These are phyloP conservation scores for Sakesphorus luctuosus DNA, from an alignment of 2,113 vertebrate species.

Conservation along the genomic window DNA sequence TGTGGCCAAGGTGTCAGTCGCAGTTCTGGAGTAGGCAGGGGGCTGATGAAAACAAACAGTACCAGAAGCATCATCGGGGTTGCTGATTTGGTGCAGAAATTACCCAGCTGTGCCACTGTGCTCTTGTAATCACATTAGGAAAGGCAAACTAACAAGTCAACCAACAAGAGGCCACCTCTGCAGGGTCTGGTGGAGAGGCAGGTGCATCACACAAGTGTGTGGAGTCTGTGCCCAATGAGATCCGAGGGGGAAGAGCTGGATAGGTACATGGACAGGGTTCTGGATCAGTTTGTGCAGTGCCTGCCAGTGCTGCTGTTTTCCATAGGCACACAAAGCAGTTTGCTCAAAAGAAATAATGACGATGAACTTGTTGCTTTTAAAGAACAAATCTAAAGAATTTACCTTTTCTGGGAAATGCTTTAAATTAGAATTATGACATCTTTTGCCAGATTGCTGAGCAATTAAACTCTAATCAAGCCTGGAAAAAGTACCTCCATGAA, in stretches of 20 bases:
- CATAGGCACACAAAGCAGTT: not conserved
- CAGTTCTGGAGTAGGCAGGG: not conserved
- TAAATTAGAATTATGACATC: constrained; percentile 39
- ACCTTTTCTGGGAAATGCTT: constrained; percentile 43
- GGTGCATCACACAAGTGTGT: fast-evolving
- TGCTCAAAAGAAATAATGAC: constrained; percentile 23
- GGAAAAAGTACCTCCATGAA: not conserved
- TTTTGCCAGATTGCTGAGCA: constrained; percentile 59
- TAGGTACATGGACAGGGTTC: not conserved
- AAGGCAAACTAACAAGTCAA: not conserved
- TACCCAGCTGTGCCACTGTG: not conserved
- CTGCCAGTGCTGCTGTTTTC: constrained; percentile 19
- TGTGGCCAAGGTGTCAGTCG: not conserved
- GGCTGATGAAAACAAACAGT: not conserved
- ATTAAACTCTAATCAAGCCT: constrained; percentile 60
- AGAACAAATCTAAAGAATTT: not conserved
- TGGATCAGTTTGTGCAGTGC: not conserved
- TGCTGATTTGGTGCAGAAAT: not conserved
- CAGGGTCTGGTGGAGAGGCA: not conserved
- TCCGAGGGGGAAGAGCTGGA: fast-evolving
- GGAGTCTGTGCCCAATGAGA: not conserved
- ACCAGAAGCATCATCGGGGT: not conserved
- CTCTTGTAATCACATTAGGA: not conserved
- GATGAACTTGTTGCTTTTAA: not conserved
- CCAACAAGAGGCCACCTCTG: fast-evolving